Conservation (phyloP, 1,140 invertebrate species). For the Sycophaga agraensis region DNA sequence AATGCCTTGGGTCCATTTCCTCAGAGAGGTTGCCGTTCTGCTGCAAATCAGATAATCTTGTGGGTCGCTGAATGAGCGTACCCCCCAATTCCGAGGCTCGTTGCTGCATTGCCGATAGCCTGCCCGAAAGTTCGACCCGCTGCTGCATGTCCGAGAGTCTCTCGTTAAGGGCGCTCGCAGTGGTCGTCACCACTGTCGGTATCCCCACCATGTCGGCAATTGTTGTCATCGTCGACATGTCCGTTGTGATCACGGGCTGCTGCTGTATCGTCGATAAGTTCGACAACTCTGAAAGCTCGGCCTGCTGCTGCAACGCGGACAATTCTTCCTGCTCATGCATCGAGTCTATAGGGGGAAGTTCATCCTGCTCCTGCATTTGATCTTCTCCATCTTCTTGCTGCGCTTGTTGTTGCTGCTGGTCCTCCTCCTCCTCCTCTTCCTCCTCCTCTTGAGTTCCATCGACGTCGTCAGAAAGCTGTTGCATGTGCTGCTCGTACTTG, state of each 20-base stretch:
- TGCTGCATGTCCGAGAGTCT: not conserved
- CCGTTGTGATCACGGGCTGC: not conserved
- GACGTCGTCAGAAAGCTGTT: not conserved
- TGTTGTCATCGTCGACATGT: conserved; percentile 5
- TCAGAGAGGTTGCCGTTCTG: not conserved
- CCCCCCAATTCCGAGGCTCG: too few species aligned
- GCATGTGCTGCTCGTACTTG: conserved; percentile 25
- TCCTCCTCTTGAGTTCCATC: conserved; percentile 1
- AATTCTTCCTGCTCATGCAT: conserved; percentile 13
- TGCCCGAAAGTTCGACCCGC: not conserved
- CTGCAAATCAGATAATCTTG: not conserved
- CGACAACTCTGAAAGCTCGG: not conserved
- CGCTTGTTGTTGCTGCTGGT: not conserved
- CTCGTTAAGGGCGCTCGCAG: not conserved
- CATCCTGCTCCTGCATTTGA: conserved; percentile 5
- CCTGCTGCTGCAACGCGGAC: conserved; percentile 1
- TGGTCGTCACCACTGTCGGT: conserved; percentile 10
- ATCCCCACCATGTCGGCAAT: conserved; percentile 12
- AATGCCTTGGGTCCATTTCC: conserved; percentile 14
- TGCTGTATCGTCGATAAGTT: conserved; percentile 1
- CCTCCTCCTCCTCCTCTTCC: conserved; percentile 15
- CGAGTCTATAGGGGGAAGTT: not conserved
- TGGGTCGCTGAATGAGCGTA: not conserved
- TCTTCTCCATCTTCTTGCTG: not conserved
- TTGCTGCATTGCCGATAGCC: conserved; percentile 7